Evolutionary conservation across 2,113 vertebrate genomes (phyloP), one percentile per base, ranked within the genome.

Genomic region (Oceanodroma tethys): DNA sequence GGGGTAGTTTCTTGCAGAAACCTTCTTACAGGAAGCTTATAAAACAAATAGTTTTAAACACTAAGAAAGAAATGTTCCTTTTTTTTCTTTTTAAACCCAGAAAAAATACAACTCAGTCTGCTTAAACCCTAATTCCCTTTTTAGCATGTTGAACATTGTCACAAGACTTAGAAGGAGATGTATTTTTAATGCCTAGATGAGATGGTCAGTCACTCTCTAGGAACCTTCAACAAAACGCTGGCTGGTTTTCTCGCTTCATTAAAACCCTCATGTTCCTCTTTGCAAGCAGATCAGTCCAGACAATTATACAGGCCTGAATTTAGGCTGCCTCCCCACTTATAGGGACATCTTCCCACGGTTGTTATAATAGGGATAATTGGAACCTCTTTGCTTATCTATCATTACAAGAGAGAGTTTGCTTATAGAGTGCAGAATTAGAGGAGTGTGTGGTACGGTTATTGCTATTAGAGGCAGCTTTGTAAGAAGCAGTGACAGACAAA

Each of bases 341-440:
- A 50, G 68, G 52, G 62, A 22, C 82, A 65, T 97, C 75, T 96
- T 92, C 74, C 73, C 45, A 45, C 90, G 83, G 80, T 82, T 96
- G 47, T 68, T 87, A 18, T 88, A 93, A 88, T 34, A 81, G 80
- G 75, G 45, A 85, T 96, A 97, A 91, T 86, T 89, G 93, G 66
- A 90, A 4, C 62, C 38, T 86, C 86, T 97, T 97, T 95, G 81
- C 95, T 95, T 89, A 85, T 96, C 88, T 94, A 6, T 95, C 95
- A 78, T 78, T 95, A 89, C 83, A 95, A 96, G 86, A 76, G 70
- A 75, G 25, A 96, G 71, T 93, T 97, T 96, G 34, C 75, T 80
- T 81, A 70, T 78, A 71, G 56, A 97, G 45, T 67, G 59, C 27
- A 50, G 72, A 93, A 95, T 70, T 97, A 88, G 89, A 74, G 84